Percentiles rank a stretch among this genome's conserved stretches.
These are phyloP conservation scores for Trochalopteron elliotii DNA, from an alignment of 2,113 vertebrate species.

Conservation along the genomic window DNA sequence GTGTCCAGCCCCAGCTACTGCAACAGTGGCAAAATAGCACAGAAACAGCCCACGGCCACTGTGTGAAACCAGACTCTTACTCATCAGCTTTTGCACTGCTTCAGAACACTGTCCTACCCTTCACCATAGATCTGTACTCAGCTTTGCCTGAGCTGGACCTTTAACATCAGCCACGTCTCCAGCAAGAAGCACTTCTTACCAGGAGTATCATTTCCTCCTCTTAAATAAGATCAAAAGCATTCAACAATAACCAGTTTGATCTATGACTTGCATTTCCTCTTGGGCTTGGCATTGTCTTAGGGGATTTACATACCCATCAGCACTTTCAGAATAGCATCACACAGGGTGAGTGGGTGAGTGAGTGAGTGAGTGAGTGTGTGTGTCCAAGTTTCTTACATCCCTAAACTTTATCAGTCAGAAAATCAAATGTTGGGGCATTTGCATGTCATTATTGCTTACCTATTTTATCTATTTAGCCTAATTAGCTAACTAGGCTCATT, in stretches of 20 bases:
- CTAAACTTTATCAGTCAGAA: background rate
- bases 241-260: background rate
- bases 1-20: background rate
- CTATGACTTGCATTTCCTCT: background rate
- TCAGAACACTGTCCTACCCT: background rate
- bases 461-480: background rate
- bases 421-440: background rate
- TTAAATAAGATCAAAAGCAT: background rate
- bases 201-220: background rate
- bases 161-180: background rate
- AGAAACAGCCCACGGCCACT: fast-evolving
- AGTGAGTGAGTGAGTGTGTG: background rate
- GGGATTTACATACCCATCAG: background rate
- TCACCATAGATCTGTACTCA: background rate
- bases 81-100: background rate
- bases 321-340: background rate
- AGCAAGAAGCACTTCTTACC: background rate
- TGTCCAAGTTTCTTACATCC: background rate
- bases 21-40: background rate
- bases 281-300: background rate
- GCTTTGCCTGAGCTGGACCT: background rate
- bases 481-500: background rate
- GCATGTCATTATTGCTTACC: background rate
- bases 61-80: background rate
- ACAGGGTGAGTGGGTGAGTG: background rate